Conservation (phyloP, 2,113 vertebrate genomes). For the Nycticebus coucang region DNA sequence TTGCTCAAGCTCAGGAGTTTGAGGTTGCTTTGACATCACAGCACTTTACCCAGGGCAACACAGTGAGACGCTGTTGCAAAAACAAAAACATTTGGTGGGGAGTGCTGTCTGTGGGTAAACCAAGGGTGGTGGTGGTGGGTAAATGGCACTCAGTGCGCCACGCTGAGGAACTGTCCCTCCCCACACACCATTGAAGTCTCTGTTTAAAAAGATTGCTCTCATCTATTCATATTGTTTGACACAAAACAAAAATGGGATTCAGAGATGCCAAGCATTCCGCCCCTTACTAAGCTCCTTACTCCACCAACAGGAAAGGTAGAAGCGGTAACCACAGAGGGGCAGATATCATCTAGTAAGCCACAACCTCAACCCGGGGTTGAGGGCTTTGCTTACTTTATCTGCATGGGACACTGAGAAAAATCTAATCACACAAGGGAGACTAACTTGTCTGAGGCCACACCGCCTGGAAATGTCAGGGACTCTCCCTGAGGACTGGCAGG, state of each 20-base stretch:
- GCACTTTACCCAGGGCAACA: no score
- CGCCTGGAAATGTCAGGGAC: background rate
- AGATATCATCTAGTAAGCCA: background rate
- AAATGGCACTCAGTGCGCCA: background rate
- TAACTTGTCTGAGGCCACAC: background rate
- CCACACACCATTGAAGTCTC: background rate
- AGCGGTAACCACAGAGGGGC: background rate
- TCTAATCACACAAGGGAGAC: background rate
- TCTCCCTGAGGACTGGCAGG: background rate
- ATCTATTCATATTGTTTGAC: conserved; percentile 2
- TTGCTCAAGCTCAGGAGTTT: no score
- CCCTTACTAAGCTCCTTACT: background rate
- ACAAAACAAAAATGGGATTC: conserved; percentile 17
- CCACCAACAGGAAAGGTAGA: background rate
- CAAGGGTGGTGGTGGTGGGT: background rate
- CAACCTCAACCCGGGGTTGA: background rate
- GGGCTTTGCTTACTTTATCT: background rate
- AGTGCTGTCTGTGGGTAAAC: background rate
- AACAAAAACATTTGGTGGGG: background rate
- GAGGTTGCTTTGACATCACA: no score
- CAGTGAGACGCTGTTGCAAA: no score
- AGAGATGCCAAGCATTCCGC: background rate
- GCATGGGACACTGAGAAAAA: background rate
- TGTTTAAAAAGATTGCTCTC: background rate
- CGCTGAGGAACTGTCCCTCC: background rate